phyloP scores from a whole-genome alignment of 2,888 invertebrate species.

The Amphimallon solstitiale region DNA sequence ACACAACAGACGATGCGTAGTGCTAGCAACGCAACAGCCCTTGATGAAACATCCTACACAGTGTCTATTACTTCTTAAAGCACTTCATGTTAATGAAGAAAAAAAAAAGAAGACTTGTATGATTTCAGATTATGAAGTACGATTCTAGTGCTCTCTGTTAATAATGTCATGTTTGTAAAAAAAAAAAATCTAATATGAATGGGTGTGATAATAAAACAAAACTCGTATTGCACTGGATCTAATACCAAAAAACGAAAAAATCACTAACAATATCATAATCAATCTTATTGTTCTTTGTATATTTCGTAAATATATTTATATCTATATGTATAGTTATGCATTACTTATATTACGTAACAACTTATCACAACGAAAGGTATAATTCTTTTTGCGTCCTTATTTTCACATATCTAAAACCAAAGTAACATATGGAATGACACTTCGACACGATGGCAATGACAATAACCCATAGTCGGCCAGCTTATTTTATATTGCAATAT shows the following conservation, averaged over 20 bases:
- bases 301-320: neutral
- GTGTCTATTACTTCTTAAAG: too few species aligned
- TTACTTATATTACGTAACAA: slow-evolving; percentile 8
- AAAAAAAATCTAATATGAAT: too few species aligned
- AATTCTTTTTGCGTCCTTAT: neutral
- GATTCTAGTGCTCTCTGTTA: too few species aligned
- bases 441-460: neutral
- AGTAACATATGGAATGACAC: slow-evolving; percentile 6
- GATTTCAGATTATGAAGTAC: too few species aligned
- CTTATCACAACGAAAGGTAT: slow-evolving; percentile 16
- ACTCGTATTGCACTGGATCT: neutral
- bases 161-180: too few species aligned
- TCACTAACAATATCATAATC: slow-evolving; percentile 16
- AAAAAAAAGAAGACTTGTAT: too few species aligned
- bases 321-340: slow-evolving; percentile 4
- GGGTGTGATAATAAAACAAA: neutral
- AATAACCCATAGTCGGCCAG: neutral
- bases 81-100: too few species aligned
- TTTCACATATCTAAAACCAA: neutral
- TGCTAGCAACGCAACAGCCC: too few species aligned
- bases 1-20: too few species aligned
- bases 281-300: neutral
- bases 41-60: too few species aligned
- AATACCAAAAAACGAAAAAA: slow-evolving; percentile 20
- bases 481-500: neutral